These are phyloP conservation scores for Choloepus didactylus DNA, from an alignment of 2,797 vertebrate species.

Conservation along the genomic window DNA sequence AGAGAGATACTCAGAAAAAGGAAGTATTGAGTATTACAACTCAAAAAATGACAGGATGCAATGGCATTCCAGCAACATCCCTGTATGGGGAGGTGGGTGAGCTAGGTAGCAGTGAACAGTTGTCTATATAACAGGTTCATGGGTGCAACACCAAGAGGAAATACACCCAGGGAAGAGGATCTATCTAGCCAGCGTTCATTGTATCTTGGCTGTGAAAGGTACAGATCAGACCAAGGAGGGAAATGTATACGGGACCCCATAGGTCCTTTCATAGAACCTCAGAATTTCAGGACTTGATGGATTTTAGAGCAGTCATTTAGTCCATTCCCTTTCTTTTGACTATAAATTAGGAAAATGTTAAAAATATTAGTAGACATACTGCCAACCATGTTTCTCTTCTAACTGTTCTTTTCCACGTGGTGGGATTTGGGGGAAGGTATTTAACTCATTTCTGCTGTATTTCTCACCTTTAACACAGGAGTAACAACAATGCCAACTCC, in stretches of 20 bases:
- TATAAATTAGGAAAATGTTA: background rate
- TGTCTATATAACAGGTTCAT: background rate
- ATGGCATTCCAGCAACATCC: background rate
- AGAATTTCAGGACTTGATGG: background rate
- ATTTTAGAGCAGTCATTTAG: background rate
- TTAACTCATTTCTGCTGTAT: background rate
- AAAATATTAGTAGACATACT: background rate
- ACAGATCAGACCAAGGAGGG: background rate
- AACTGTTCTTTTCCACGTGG: background rate
- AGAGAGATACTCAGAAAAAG: background rate
- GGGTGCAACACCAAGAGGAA: background rate
- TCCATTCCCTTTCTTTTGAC: background rate
- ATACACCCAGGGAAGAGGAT: too few species aligned
- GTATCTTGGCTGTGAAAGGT: background rate
- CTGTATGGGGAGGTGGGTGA: background rate
- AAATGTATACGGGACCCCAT: fast-evolving
- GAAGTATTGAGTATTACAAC: background rate
- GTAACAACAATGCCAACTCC: background rate
- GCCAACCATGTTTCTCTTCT: background rate
- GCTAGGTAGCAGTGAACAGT: fast-evolving
- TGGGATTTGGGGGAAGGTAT: background rate
- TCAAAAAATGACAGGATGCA: background rate
- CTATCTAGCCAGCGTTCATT: background rate
- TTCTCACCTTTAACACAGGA: background rate
- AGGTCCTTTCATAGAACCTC: background rate